phyloP scores from a whole-genome alignment of 2,888 invertebrate species.

The Cephus pygmeus region DNA sequence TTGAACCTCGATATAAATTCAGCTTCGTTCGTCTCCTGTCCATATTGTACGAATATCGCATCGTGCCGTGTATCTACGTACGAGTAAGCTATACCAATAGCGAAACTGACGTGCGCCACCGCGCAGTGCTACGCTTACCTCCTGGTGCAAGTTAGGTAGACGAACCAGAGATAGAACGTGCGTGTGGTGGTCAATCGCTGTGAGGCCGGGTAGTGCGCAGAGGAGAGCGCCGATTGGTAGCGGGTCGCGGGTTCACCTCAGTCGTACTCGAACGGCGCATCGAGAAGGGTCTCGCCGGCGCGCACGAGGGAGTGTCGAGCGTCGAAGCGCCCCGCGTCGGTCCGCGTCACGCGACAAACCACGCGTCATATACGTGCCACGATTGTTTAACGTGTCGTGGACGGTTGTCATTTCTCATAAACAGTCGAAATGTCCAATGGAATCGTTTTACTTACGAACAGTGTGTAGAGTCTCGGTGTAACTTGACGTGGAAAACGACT shows the following conservation, averaged over 20 bases:
- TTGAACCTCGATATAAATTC: background rate
- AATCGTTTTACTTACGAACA: background rate
- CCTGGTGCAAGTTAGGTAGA: background rate
- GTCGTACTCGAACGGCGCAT: slow-evolving; percentile 63
- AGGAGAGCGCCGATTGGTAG: slow-evolving; percentile 54
- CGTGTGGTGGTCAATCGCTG: slow-evolving; percentile 52
- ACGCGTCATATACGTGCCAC: slow-evolving; percentile 12
- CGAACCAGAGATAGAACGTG: slow-evolving; percentile 21
- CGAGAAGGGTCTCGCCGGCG: slow-evolving; percentile 48
- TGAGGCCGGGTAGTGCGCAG: slow-evolving; percentile 41
- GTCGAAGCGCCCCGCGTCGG: slow-evolving; percentile 5
- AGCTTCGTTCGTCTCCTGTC: background rate
- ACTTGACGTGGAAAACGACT: background rate
- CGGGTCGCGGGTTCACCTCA: slow-evolving; percentile 49
- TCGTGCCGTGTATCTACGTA: background rate
- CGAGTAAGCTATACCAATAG: background rate
- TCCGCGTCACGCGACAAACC: background rate
- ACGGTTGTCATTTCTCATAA: background rate
- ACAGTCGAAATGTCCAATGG: background rate
- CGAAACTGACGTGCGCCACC: background rate
- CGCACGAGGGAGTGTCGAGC: background rate
- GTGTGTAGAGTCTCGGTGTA: background rate
- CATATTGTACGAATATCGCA: background rate
- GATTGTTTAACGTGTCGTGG: background rate
- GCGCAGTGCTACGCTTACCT: background rate